Evolutionary conservation across 2,113 vertebrate genomes (phyloP).

Genomic region (Alethe castanea): DNA sequence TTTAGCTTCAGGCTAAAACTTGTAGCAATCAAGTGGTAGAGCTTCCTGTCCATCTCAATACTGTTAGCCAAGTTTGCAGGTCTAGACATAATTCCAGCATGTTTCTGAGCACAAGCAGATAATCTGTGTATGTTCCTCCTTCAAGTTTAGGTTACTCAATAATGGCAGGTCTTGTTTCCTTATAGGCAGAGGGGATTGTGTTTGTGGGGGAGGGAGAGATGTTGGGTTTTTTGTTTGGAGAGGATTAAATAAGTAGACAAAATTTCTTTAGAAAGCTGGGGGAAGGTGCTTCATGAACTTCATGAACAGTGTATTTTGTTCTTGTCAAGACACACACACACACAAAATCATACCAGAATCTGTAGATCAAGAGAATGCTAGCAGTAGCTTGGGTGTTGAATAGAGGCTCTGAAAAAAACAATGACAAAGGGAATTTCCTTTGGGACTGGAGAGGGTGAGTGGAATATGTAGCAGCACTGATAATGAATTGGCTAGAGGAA

Average conservation of each 20-base stretch:
- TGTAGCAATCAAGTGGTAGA: conserved; percentile 21
- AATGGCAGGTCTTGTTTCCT: background rate
- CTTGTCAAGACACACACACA: background rate
- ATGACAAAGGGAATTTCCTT: background rate
- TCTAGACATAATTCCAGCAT: background rate
- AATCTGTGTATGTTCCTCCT: background rate
- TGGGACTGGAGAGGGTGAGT: background rate
- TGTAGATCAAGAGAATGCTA: background rate
- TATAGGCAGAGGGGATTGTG: background rate
- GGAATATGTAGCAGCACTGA: background rate
- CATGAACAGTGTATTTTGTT: background rate
- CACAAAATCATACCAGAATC: background rate
- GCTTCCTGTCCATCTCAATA: conserved; percentile 12
- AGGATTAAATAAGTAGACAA: background rate
- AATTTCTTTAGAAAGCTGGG: background rate
- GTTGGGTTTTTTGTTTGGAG: background rate
- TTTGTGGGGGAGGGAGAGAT: too few relatives aligned
- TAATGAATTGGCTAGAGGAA: background rate
- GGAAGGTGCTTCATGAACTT: background rate
- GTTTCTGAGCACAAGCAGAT: background rate
- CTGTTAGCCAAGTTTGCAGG: background rate
- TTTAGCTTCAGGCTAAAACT: conserved; percentile 46
- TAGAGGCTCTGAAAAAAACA: too few relatives aligned
- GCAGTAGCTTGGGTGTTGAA: background rate
- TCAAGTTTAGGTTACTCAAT: background rate